phyloP scores from a whole-genome alignment of 35 echinoderm and acorn worm genomes.

The Heliocidaris erythrogramma region DNA sequence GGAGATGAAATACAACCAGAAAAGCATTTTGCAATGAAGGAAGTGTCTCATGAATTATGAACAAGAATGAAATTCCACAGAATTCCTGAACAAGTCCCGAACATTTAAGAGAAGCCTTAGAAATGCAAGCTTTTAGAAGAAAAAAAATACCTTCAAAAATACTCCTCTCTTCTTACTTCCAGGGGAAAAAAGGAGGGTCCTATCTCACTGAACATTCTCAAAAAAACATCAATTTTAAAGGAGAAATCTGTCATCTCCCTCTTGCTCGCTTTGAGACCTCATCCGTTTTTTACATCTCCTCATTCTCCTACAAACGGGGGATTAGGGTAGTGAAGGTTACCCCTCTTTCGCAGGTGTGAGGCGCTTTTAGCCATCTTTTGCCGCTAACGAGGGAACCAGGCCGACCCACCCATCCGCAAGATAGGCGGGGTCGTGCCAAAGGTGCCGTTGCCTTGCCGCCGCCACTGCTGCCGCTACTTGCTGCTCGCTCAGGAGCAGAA shows the following conservation, averaged over 20 bases:
- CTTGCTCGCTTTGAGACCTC: background rate
- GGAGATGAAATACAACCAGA: background rate
- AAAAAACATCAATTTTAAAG: background rate
- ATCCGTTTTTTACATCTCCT: slow-evolving; percentile 12
- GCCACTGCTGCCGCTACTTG: background rate
- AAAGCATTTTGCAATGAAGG: background rate
- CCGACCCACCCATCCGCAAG: background rate
- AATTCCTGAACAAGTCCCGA: background rate
- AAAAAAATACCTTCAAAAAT: background rate
- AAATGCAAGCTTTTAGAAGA: background rate
- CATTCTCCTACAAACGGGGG: background rate
- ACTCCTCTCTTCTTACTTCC: background rate
- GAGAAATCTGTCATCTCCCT: background rate
- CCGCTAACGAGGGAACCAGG: slow-evolving; percentile 21
- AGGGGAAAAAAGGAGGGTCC: background rate
- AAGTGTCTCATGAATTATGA: background rate
- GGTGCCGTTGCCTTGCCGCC: background rate
- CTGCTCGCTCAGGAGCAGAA: background rate
- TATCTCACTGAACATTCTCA: too few species aligned
- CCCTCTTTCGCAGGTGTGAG: background rate
- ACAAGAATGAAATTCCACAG: background rate
- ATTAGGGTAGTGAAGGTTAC: slow-evolving; percentile 28
- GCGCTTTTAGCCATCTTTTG: background rate
- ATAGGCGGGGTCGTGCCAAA: background rate
- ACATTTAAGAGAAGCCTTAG: background rate